phyloP scores from a whole-genome alignment of 2,113 vertebrate genomes.

The Pyxicephalus adspersus region DNA sequence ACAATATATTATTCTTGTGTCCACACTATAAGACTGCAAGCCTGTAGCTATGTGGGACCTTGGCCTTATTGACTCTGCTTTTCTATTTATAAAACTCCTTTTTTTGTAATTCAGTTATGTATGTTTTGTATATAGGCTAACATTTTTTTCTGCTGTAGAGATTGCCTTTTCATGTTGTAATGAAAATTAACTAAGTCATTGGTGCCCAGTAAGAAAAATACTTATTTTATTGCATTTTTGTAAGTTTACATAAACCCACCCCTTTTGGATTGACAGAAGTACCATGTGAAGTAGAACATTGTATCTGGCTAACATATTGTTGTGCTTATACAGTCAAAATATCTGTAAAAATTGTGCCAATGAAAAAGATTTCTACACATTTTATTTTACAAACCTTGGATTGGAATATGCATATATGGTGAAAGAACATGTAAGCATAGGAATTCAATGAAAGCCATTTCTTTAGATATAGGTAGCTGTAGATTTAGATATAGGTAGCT shows the following conservation, averaged over 20 bases:
- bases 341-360: constrained; percentile 2
- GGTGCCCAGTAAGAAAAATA: not conserved
- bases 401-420: too few relatives aligned
- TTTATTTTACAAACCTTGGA: not conserved
- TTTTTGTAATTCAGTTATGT: constrained; percentile 68
- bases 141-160: constrained; percentile 69
- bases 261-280: not conserved
- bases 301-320: not conserved
- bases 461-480: too few relatives aligned
- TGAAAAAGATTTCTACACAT: not conserved
- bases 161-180: constrained; percentile 54
- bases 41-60: constrained; percentile 66
- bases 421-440: too few relatives aligned
- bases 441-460: too few relatives aligned
- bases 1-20: not conserved
- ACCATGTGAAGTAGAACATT: not conserved
- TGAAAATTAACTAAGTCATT: constrained; percentile 22
- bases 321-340: not conserved
- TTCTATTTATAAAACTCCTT: constrained; percentile 82
- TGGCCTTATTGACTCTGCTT: constrained; percentile 71
- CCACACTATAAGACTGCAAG: not conserved
- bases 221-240: constrained; percentile 27
- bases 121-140: constrained; percentile 77
- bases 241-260: constrained; percentile 19
- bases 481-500: too few relatives aligned